phyloP scores from a whole-genome alignment of 1,140 invertebrate genomes.

The Dinoponera quadriceps region DNA sequence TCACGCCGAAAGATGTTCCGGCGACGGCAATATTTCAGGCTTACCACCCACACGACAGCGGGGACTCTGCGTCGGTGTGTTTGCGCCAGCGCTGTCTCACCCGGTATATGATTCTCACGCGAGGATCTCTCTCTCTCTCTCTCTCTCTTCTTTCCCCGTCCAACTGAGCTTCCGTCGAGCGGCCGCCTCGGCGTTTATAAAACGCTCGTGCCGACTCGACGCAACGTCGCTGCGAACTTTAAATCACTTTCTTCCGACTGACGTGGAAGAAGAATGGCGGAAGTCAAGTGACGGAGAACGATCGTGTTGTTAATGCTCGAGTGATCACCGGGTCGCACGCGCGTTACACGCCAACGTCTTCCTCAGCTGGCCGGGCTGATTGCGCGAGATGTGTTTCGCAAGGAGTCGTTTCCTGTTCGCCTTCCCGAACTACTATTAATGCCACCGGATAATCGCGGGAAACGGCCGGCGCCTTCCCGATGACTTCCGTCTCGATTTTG shows the following conservation, averaged over 20 bases:
- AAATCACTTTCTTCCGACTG: neutral
- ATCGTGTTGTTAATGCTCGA: conserved; percentile 1
- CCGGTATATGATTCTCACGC: conserved; percentile 21
- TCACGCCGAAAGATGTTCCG: conserved; percentile 40
- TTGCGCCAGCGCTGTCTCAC: conserved; percentile 24
- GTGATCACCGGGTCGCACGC: neutral
- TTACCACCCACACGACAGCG: conserved; percentile 50
- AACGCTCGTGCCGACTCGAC: neutral
- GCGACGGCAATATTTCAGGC: conserved; percentile 64
- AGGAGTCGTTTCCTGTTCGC: neutral
- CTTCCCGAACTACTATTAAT: neutral
- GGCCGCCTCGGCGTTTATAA: conserved; percentile 16
- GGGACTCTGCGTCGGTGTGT: conserved; percentile 30
- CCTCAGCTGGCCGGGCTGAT: no score
- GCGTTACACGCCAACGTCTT: neutral
- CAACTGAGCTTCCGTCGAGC: neutral
- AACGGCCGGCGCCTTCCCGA: no score
- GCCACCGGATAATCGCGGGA: neutral
- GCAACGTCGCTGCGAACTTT: neutral
- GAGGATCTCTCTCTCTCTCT: neutral
- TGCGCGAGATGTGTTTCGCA: neutral
- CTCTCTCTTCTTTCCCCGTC: neutral
- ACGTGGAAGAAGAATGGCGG: neutral
- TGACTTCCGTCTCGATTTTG: no score
- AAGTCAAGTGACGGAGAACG: neutral